Base-by-base conservation (phyloP, 2,113 vertebrate species). In the Phalacrocorax brasilianus region DNA sequence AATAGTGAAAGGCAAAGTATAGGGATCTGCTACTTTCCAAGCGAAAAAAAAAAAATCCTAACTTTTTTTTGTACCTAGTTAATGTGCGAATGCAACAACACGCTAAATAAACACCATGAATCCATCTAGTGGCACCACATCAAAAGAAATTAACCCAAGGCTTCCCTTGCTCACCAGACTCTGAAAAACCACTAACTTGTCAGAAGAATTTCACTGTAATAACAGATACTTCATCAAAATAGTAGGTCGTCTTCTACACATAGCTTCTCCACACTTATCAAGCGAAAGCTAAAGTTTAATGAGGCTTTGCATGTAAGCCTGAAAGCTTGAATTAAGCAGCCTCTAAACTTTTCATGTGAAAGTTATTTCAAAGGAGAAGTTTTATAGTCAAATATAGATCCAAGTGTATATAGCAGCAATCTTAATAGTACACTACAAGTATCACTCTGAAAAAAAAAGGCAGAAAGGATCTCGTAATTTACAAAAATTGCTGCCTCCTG, bases 81-180 rank as follows among this genome's bases (percentile, higher is more conserved):
- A 30, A 63, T 0, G 16, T 14, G n/a, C 1, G 2, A 67, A 17
- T 58, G 53, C 53, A 68, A 4, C 45, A 44, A 1, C 1, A 1
- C 8, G 9, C 42, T 47, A 38, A 59, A 18, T 11, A 55, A 4
- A 45, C 6, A 4, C 26, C 1, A 8, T 4, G 28, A 80, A 52
- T 30, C 81, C 67, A 44, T 35, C 62, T 59, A 12, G 22, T 11
- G 32, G 55, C 55, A 55, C 50, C 26, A 35, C 73, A 50, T 32
- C 38, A 30, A n/a, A 75, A 52, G 32, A 68, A 87, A 88, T 42
- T 12, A n/a, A 88, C 32, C 33, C 55, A 66, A 56, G 55, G 55
- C 10, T 26, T n/a, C 66, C 35, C 82, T 73, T 42, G 44, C 52
- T 76, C 50, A 30, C 21, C 44, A 76, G 58, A n/a, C 45, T 42